Evolutionary conservation across 1,140 invertebrate genomes (phyloP).

Genomic region (Nephila pilipes): DNA sequence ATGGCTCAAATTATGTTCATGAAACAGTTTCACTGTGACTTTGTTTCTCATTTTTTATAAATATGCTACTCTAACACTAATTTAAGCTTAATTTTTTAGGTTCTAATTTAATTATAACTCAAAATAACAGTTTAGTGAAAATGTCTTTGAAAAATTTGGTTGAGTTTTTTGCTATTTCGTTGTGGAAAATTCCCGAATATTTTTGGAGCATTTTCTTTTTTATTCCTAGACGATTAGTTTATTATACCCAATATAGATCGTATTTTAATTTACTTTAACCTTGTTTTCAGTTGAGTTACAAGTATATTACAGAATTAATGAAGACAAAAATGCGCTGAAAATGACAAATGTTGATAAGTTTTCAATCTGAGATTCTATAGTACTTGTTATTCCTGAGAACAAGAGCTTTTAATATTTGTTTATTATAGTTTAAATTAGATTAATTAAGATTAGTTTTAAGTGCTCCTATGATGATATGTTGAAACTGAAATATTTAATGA

Average conservation of each 20-base stretch:
- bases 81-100: neutral
- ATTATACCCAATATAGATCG: neutral
- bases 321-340: conserved; percentile 46
- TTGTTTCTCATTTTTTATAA: neutral
- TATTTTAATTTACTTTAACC: neutral
- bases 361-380: conserved; percentile 47
- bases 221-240: neutral
- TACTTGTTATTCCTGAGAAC: neutral
- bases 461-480: conserved; percentile 44
- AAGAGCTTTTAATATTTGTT: neutral
- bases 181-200: neutral
- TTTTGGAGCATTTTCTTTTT: neutral
- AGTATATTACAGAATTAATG: neutral
- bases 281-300: conserved; percentile 36
- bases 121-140: too few relatives aligned
- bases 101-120: neutral
- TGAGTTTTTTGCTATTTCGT: neutral
- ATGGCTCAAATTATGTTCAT: too few relatives aligned
- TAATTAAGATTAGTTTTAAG: conserved; percentile 23
- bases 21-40: neutral
- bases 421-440: neutral
- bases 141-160: neutral
- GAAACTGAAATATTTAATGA: conserved; percentile 10
- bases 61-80: neutral
- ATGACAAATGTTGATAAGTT: conserved; percentile 47